A percentile compares a stretch with the other conserved stretches of the same genome.
Conservation (phyloP, 2,888 invertebrate species). For the Eudemis profundana region DNA sequence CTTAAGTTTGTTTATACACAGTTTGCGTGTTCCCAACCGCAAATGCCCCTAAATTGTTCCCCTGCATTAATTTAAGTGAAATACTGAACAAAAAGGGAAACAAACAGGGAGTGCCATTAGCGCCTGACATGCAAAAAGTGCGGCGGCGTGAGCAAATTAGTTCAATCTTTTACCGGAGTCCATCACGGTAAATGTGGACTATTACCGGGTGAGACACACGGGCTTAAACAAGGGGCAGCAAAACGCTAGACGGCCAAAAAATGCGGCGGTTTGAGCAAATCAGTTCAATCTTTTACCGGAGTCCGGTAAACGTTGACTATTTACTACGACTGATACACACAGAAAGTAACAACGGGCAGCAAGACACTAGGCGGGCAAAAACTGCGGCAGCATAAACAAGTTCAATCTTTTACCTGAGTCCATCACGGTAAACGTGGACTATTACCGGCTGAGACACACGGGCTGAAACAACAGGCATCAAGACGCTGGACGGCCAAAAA, state of each 20-base stretch:
- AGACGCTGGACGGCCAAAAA: too few species aligned
- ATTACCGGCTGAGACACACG: too few species aligned
- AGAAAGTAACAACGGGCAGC: background rate
- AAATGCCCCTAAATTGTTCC: slow-evolving; percentile 33
- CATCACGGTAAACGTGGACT: too few species aligned
- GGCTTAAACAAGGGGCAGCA: background rate
- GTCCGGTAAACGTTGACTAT: slow-evolving; percentile 39
- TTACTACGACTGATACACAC: slow-evolving; percentile 5
- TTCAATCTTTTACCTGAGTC: slow-evolving; percentile 43
- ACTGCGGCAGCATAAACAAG: slow-evolving; percentile 33
- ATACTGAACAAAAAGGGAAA: slow-evolving; percentile 40
- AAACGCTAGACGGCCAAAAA: slow-evolving; percentile 27
- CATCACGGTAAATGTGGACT: slow-evolving; percentile 39
- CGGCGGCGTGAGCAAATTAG: slow-evolving; percentile 37
- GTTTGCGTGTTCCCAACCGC: slow-evolving; percentile 27
- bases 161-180: slow-evolving; percentile 42
- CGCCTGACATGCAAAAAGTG: slow-evolving; percentile 43
- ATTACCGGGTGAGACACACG: slow-evolving; percentile 5
- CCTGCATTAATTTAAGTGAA: slow-evolving; percentile 39
- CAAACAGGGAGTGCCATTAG: slow-evolving; percentile 33
- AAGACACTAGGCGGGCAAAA: slow-evolving; percentile 19
- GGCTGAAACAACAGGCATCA: background rate
- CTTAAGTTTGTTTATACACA: slow-evolving; percentile 5
- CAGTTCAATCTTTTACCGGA: slow-evolving; percentile 41
- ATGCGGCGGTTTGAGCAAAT: slow-evolving; percentile 34